These are phyloP conservation scores for Dermatophagoides farinae DNA, from an alignment of 1,140 invertebrate genomes.

Conservation along the genomic window DNA sequence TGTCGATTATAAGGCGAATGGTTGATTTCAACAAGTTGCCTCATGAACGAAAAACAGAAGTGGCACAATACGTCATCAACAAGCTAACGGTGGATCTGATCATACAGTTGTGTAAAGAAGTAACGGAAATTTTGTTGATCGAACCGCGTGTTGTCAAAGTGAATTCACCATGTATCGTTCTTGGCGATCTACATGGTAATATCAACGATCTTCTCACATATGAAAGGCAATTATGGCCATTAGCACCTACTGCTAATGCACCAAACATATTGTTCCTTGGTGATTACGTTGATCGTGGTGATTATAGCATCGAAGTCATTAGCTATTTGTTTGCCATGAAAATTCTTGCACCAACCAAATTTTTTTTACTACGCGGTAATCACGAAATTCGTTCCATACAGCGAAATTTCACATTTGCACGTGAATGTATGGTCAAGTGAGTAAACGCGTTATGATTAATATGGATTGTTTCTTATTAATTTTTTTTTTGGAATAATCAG, in stretches of 20 bases:
- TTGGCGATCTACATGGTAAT: constrained; percentile 38
- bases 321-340: constrained; percentile 43
- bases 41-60: constrained; percentile 3
- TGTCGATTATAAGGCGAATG: background rate
- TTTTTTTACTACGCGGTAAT: constrained; percentile 39
- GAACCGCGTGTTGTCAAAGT: constrained; percentile 26
- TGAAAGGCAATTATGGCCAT: constrained; percentile 38
- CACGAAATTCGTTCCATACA: constrained; percentile 43
- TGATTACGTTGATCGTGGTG: constrained; percentile 43
- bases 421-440: constrained; percentile 40
- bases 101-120: constrained; percentile 21
- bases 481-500: constrained; percentile 9
- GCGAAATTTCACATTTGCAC: constrained; percentile 45
- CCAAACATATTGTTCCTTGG: constrained; percentile 40
- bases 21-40: background rate
- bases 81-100: background rate
- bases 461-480: background rate
- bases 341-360: constrained; percentile 35
- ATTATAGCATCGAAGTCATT: constrained; percentile 32
- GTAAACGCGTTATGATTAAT: constrained; percentile 32
- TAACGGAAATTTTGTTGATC: constrained; percentile 21
- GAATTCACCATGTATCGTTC: constrained; percentile 32
- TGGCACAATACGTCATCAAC: background rate
- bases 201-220: constrained; percentile 36
- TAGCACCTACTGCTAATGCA: constrained; percentile 36